Percentiles rank a stretch among this genome's conserved stretches.
Conservation (phyloP, 2,888 invertebrate genomes). For the Plebejus anna region DNA sequence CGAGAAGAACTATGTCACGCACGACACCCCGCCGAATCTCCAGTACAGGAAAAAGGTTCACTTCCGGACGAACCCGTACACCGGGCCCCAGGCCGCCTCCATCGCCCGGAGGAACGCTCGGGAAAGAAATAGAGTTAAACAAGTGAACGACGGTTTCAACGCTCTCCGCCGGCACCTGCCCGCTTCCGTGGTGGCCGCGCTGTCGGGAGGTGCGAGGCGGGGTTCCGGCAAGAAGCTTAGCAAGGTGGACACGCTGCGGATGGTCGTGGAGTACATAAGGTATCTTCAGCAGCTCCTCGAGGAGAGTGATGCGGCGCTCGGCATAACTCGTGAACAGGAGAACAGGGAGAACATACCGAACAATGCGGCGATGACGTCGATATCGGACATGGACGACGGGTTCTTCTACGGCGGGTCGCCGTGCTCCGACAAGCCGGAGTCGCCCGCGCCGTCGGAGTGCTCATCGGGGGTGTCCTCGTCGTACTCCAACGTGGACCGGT, state of each 20-base stretch:
- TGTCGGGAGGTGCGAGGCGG: slow-evolving; percentile 82
- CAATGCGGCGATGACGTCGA: slow-evolving; percentile 64
- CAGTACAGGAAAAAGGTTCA: slow-evolving; percentile 88
- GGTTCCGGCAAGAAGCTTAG: slow-evolving; percentile 92
- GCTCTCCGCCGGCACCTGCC: slow-evolving; percentile 93
- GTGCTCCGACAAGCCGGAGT: slow-evolving; percentile 85
- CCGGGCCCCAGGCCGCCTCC: slow-evolving; percentile 88
- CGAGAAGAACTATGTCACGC: slow-evolving; percentile 76
- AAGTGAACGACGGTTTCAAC: slow-evolving; percentile 96
- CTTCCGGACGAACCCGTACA: slow-evolving; percentile 81
- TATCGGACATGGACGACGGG: slow-evolving; percentile 72
- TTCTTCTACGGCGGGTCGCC: slow-evolving; percentile 77
- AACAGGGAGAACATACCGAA: slow-evolving; percentile 72
- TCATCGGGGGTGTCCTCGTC: slow-evolving; percentile 81
- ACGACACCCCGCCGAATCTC: slow-evolving; percentile 76
- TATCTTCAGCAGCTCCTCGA: slow-evolving; percentile 89
- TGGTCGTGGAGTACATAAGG: slow-evolving; percentile 95
- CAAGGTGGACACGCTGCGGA: slow-evolving; percentile 92
- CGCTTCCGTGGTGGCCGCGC: slow-evolving; percentile 86
- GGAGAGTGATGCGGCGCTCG: slow-evolving; percentile 83
- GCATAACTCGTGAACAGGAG: slow-evolving; percentile 68
- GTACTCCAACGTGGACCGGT: slow-evolving; percentile 68
- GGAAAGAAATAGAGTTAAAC: slow-evolving; percentile 96
- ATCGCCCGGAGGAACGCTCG: slow-evolving; percentile 95
- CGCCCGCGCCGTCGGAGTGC: slow-evolving; percentile 86